Base-by-base conservation (phyloP, 2,888 invertebrate genomes). In the Cybosia mesomella region DNA sequence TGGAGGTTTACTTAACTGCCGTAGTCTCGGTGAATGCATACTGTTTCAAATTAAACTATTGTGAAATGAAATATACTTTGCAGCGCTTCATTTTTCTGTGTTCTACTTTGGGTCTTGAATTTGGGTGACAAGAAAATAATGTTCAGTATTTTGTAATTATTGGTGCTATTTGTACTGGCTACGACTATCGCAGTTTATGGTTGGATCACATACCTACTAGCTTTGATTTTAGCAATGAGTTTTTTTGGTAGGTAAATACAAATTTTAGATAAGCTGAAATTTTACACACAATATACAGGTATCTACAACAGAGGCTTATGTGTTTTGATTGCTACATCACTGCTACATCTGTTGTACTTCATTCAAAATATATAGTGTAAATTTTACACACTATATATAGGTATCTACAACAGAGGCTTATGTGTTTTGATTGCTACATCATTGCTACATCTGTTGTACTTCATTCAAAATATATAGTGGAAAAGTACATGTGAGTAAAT, bases 31-130 rank as follows among this genome's bases (percentile, higher is more conserved):
- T 49, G 71, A 75, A 74, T 73, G 76, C 76, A 77, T 60, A 65
- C 66, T 67, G 62, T 75, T 76, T 64, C 10, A 66, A 77, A 77
- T 80, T 71, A 73, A 62, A 73, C 69, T 77, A 62, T 73, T 68
- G 71, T 77, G 53, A 68, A 76, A 67, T 77, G 57, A 69, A 75
- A 71, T 78, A 74, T 39, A 70, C 55, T 72, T 43, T 60, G 65
- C 66, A 49, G 67, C 28, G 32, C 62, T 72, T 21, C 9, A 68
- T 70, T 71, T 76, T 70, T 72, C 64, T 58, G n/a, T 64, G 54
- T 54, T 58, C 24, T 64, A 39, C 39, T 63, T 21, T 65, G n/a
- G 34, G 61, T 59, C 59, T 54, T 58, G 36, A 62, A 68, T 67
- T 64, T 53, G 55, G 62, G 49, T 62, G 18, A 18, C 55, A 59